Base-by-base conservation (phyloP, 1,140 invertebrate genomes). In the Caenorhabditis brenneri region DNA sequence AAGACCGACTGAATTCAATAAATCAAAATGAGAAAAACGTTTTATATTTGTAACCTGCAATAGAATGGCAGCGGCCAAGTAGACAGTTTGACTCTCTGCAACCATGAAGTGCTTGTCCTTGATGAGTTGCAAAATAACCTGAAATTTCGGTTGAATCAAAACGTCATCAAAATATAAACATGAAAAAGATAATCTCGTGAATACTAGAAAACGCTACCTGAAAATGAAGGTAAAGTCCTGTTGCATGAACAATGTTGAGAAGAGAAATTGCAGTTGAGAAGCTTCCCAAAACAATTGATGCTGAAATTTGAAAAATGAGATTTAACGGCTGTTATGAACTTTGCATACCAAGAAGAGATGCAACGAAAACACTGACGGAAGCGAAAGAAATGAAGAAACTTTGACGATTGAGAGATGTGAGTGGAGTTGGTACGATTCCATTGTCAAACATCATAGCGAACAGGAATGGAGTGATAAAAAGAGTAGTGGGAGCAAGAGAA, bases 391-490 rank as follows among this genome's bases (percentile, higher is more conserved):
- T 42, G 49, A 83, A 79, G 31, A 83, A 79, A 19, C 65, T 65
- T 22, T 74, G 33, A 55, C 74, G 82, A 58, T 79, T 69, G 9
- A 79, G 31, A 16, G 51, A 36, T 5, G 49, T 2, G 9, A 82
- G 58, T n/a, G 81, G 81, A 15, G 81, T 82, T n/a, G 81, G 58
- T 29, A 82, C 10, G 6, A 79, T 39, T 39, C 65, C 65, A 48
- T 79, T 83, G 69, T 78, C 82, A 24, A 83, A 49, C 58, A 83
- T 42, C 33, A 79, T n/a, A 46, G 82, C 82, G 49, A 83, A 78
- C 7, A 83, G 22, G 31, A 83, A 65, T 24, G 74, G 82, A 15
- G 65, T 65, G 24, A 83, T 6, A 36, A 78, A 78, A 16, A 74
- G 33, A 65, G 65, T 69, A 7, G 82, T 31, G n/a, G 82, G 82